These are phyloP conservation scores for Condylostylus longicornis DNA, from an alignment of 1,140 invertebrate species.

Conservation along the genomic window DNA sequence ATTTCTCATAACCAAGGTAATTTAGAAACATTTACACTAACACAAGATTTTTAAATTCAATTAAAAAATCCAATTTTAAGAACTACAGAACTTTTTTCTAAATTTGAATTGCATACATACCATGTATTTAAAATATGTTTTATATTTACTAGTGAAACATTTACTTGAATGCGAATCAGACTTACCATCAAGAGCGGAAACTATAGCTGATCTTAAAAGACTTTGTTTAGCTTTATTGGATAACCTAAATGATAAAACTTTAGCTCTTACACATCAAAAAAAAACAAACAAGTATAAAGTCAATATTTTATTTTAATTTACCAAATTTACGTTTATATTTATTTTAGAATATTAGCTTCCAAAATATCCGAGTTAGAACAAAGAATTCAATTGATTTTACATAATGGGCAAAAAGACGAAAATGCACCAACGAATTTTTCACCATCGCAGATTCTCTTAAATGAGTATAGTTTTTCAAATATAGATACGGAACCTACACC, in stretches of 20 bases:
- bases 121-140: neutral
- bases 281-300: constrained; percentile 58
- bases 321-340: constrained; percentile 6
- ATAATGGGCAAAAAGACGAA: neutral
- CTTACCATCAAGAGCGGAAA: constrained; percentile 51
- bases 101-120: constrained; percentile 1
- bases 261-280: constrained; percentile 65
- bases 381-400: constrained; percentile 27
- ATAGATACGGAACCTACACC: constrained; percentile 26
- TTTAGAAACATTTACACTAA: neutral
- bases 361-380: constrained; percentile 42
- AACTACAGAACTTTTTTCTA: too few species aligned
- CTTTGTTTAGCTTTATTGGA: constrained; percentile 63
- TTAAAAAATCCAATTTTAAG: too few species aligned
- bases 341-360: constrained; percentile 38
- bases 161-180: constrained; percentile 46
- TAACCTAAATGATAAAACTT: constrained; percentile 67
- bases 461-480: constrained; percentile 37
- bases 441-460: constrained; percentile 39
- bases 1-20: constrained; percentile 46
- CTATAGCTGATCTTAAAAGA: constrained; percentile 55
- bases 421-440: constrained; percentile 24
- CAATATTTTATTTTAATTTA: neutral
- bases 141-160: constrained; percentile 40
- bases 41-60: too few species aligned